Conservation (phyloP, 2,888 invertebrate species). For the Agriopis aurantiaria region DNA sequence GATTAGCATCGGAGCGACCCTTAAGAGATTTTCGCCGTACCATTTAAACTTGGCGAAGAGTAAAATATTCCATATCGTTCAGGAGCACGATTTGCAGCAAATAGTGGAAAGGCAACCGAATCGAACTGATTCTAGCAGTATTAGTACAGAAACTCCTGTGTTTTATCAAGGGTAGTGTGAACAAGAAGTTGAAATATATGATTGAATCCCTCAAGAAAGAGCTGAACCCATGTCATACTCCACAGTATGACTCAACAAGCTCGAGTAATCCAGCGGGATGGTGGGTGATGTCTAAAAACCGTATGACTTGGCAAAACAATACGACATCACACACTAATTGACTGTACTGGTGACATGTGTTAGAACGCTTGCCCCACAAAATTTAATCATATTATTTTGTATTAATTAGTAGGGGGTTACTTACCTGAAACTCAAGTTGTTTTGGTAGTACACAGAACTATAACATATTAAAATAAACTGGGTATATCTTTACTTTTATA, state of each 20-base stretch:
- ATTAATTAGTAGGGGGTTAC: background rate
- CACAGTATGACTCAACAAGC: background rate
- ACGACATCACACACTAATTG: no score
- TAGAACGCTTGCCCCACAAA: background rate
- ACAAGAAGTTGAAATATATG: background rate
- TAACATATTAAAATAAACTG: background rate
- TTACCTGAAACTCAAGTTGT: background rate
- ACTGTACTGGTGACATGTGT: background rate
- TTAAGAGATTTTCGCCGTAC: conserved; percentile 77
- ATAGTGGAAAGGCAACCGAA: conserved; percentile 68
- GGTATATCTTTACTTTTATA: background rate
- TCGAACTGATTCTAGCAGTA: conserved; percentile 57
- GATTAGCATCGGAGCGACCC: conserved; percentile 74
- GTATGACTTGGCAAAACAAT: background rate
- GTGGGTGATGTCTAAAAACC: no score
- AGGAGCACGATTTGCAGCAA: conserved; percentile 80
- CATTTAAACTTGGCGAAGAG: conserved; percentile 79
- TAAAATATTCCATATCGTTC: conserved; percentile 79
- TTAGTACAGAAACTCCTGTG: conserved; percentile 49
- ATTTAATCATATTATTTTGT: background rate
- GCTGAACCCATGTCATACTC: background rate
- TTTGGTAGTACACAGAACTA: background rate
- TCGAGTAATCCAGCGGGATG: background rate
- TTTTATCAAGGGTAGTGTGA: conserved; percentile 40
- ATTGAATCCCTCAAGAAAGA: background rate